phyloP scores from a whole-genome alignment of 2,113 vertebrate species.

The Chaetorhynchus papuensis region DNA sequence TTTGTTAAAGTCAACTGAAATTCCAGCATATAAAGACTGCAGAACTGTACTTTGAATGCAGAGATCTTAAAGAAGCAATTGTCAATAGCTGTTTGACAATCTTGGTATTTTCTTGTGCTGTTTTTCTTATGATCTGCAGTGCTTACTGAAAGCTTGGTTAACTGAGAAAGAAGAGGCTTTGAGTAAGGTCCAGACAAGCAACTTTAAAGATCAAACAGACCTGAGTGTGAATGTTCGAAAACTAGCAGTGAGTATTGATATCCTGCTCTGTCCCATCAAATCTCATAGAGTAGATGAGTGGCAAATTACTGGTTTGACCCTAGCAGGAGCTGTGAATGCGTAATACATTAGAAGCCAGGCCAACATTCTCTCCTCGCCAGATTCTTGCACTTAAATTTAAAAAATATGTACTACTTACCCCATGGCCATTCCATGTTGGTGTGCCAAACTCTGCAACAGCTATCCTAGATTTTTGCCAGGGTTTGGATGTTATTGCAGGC shows the following conservation, averaged over 20 bases:
- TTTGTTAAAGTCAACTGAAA: neutral
- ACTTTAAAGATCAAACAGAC: slow-evolving; percentile 87
- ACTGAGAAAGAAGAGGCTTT: slow-evolving; percentile 87
- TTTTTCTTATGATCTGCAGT: slow-evolving; percentile 68
- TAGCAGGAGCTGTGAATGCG: neutral
- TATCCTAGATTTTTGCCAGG: neutral
- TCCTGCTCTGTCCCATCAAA: neutral
- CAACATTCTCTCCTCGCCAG: neutral
- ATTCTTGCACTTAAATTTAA: neutral
- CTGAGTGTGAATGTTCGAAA: slow-evolving; percentile 86
- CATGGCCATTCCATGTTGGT: neutral
- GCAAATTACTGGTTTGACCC: neutral
- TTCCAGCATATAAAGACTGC: neutral
- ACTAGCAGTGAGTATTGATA: slow-evolving; percentile 83
- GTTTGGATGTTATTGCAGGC: neutral
- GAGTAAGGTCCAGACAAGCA: slow-evolving; percentile 84
- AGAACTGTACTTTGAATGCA: neutral
- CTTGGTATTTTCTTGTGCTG: neutral
- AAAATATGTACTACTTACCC: neutral
- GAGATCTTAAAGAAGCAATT: neutral
- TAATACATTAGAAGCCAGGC: neutral
- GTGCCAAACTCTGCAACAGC: neutral
- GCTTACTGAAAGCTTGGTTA: slow-evolving; percentile 87
- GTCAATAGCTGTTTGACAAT: neutral
- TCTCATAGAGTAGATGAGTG: neutral